Evolutionary conservation across 2,797 vertebrate genomes (phyloP), one percentile per base, ranked within the genome.

Genomic region (Anabacerthia variegaticeps): DNA sequence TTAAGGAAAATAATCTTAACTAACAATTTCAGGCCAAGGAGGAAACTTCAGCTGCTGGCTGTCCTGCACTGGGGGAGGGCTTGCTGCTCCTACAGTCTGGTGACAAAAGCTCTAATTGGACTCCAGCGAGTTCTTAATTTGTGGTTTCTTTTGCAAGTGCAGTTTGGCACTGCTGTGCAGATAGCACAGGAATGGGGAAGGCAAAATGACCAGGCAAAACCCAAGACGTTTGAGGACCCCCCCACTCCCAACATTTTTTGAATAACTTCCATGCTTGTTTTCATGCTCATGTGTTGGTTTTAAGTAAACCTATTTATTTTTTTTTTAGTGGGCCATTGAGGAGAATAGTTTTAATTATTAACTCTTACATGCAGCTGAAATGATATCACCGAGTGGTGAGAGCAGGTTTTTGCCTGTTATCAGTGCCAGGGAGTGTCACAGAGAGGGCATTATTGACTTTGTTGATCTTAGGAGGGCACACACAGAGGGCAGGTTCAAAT

Each of bases 151-250:
- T 26, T 78, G 88, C 37, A 39, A 90, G 93, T 67, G 80, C 75
- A 49, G 3, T 87, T 79, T 86, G 63, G 30, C 24, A 34, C 30
- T 85, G 77, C n/a, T 65, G n/a, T 67, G 61, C 52, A 74, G 77
- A 71, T 65, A 88, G 74, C 49, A 15, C 77, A 83, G 80, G 93
- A 93, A 94, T 74, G 77, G 44, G 80, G 65, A 95, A 87, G 48
- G 44, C 69, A 80, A 55, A 73, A 63, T n/a, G 58, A 52, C 37
- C 54, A n/a, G 46, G 58, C n/a, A 85, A 77, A 80, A 37, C 1
- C 7, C 4, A 3, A 67, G 65, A 49, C 3, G 5, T 55, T 44
- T 55, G 83, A 77, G 67, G 54, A 86, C 3, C 20, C 21, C 21
- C 9, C 24, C 0, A 0, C 56, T 65, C 61, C 61, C 54, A 68